These are phyloP conservation scores for Enchytraeus crypticus DNA, from an alignment of 2,888 invertebrate genomes.

Conservation along the genomic window DNA sequence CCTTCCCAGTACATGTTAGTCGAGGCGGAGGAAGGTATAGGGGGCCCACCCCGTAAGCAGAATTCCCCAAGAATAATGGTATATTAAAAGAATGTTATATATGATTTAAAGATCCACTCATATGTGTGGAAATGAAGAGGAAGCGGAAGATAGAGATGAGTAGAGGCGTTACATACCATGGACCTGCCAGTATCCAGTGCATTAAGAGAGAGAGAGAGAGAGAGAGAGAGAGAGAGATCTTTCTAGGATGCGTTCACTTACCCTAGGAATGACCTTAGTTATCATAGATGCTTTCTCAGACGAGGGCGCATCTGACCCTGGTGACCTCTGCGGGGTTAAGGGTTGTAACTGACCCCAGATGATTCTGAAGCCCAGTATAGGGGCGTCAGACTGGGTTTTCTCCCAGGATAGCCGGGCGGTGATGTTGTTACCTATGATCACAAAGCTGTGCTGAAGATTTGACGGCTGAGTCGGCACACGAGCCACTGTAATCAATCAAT, in stretches of 20 bases:
- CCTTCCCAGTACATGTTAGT: too few relatives aligned
- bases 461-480: constrained; percentile 21
- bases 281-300: constrained; percentile 15
- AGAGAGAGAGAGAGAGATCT: too few relatives aligned
- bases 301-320: background rate
- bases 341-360: constrained; percentile 23
- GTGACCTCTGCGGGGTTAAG: background rate
- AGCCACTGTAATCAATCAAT: constrained; percentile 13
- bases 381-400: constrained; percentile 5
- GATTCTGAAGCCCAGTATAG: constrained; percentile 23
- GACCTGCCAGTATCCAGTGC: too few relatives aligned
- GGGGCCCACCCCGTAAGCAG: too few relatives aligned
- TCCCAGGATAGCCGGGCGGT: constrained; percentile 26
- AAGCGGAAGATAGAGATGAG: too few relatives aligned
- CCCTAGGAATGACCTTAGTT: constrained; percentile 25
- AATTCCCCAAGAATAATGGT: too few relatives aligned
- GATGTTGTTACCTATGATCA: constrained; percentile 25
- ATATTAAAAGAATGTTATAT: background rate
- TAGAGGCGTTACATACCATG: too few relatives aligned
- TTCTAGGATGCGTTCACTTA: background rate
- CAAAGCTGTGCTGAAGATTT: constrained; percentile 23
- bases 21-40: too few relatives aligned
- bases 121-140: too few relatives aligned
- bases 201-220: too few relatives aligned
- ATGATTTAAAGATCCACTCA: background rate